Evolutionary conservation across 2,113 vertebrate genomes (phyloP), one percentile per base, ranked within the genome.

Genomic region (Gasterosteus nipponicus): DNA sequence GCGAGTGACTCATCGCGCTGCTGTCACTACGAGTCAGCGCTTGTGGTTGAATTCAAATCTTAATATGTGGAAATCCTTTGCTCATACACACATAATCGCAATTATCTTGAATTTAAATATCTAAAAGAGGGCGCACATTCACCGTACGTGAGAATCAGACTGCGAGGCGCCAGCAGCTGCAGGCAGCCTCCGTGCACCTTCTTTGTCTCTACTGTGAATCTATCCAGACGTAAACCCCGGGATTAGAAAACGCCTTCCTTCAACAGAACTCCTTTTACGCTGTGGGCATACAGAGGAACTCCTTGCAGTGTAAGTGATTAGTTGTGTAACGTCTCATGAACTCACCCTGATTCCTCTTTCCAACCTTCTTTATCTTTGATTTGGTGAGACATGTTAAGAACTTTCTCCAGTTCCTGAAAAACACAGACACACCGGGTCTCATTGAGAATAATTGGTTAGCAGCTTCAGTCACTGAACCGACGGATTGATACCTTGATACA

Each of bases 341-440:
- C 91, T 93, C 93, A 98, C 98, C 96, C 96, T 73, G 95, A 96
- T 66, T 96, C 96, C 63, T 96, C 95, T 84, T 90, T 92, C 93
- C 95, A 95, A 68, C 95, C 94, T 68, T 97, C 96, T 83, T 92
- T 95, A 56, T 95, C 94, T 91, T 95, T 96, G 74, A 59, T 92
- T 90, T 95, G 96, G 82, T 95, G 96, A 31, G 94, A 94, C 93
- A 96, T 96, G 60, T 90, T 96, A 91, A 93, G 91, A 84, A 92
- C 94, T 84, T 96, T 98, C 73, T 95, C 96, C 70, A 94, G 92
- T 82, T 97, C 97, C 98, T 95, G 73, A 60, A 89, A 91, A 6
- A 84, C 7, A 83, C 11, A 84, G 26, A 80, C 53, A 76, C 33
- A 29, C 10, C 41, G 26, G 12, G 29, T 68, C 65, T 38, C 5